phyloP scores from a whole-genome alignment of 2,888 invertebrate genomes.

The Heliothis peltigera region DNA sequence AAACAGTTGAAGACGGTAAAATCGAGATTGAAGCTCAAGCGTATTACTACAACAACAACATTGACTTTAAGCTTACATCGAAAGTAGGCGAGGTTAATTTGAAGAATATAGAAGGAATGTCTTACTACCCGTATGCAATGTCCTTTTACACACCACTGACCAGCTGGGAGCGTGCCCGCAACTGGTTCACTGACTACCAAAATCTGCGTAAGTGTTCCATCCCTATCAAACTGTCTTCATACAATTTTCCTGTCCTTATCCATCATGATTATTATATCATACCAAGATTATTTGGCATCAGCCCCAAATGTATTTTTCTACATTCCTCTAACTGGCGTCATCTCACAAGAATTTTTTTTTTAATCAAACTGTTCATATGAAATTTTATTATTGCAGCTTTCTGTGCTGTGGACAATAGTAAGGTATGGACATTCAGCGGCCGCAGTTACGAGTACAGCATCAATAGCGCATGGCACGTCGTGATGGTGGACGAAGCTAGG shows the following conservation, averaged over 20 bases:
- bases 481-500: constrained; percentile 84
- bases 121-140: constrained; percentile 20
- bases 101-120: constrained; percentile 56
- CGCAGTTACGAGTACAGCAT: constrained; percentile 88
- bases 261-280: no score
- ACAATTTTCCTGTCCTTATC: no score
- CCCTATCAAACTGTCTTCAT: background rate
- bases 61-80: constrained; percentile 84
- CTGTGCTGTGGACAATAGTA: constrained; percentile 90
- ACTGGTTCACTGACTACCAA: constrained; percentile 78
- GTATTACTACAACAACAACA: constrained; percentile 78
- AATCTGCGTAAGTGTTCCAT: constrained; percentile 89
- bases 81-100: constrained; percentile 83
- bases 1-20: constrained; percentile 76
- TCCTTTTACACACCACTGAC: constrained; percentile 80
- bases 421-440: constrained; percentile 91
- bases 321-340: background rate
- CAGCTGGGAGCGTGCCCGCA: constrained; percentile 64
- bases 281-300: no score
- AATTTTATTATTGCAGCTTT: constrained; percentile 54
- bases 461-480: constrained; percentile 90
- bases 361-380: no score
- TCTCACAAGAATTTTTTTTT: no score
- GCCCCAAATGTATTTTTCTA: background rate
- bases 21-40: constrained; percentile 84